Evolutionary conservation across 2,797 vertebrate genomes (phyloP), one percentile per base, ranked within the genome.

Genomic region (Chrosomus eos): DNA sequence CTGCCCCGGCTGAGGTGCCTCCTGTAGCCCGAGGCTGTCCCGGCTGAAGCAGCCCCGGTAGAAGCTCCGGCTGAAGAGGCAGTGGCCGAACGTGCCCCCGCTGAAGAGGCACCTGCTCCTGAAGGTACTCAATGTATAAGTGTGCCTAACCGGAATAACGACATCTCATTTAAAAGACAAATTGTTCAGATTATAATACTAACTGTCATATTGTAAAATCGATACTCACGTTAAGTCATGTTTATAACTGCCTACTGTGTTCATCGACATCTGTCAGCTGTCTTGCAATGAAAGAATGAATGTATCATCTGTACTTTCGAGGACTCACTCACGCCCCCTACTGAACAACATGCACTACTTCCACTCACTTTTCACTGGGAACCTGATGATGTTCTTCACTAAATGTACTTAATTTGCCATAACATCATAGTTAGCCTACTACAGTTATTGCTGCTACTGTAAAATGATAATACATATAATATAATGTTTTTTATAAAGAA

Each of bases 51-150:
- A 45, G 43, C 11, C 3, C 11, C 43, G 13, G 43, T 45, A 45
- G 43, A 43, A 48, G 45, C 45, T 48, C 86, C 88, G 0, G 86
- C 86, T 0, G 90, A 78, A 14, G 64, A 68, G 1, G 71, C 70
- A 9, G 60, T 38, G 3, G 79, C 43, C 2, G 86, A 81, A 33
- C 21, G 31, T 9, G 48, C 83, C 7, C 85, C 88, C 1, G 66
- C 85, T 5, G 68, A 60, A 5, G 91, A 88, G 38, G 85, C 8
- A 2, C 53, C 83, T 43, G 78, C 88, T 73, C 48, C 81, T 33
- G 81, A 88, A 81, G 87, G 85, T 89, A 83, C 84, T 53, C 45
- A 26, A 1, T 16, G 36, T 48, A 74, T 28, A 3, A 11, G 3
- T 43, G n/a, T 19, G n/a, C 11, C 55, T 76, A 60, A 21, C 53